Conservation (phyloP, 2,888 invertebrate species). For the Tinea semifulvella region DNA sequence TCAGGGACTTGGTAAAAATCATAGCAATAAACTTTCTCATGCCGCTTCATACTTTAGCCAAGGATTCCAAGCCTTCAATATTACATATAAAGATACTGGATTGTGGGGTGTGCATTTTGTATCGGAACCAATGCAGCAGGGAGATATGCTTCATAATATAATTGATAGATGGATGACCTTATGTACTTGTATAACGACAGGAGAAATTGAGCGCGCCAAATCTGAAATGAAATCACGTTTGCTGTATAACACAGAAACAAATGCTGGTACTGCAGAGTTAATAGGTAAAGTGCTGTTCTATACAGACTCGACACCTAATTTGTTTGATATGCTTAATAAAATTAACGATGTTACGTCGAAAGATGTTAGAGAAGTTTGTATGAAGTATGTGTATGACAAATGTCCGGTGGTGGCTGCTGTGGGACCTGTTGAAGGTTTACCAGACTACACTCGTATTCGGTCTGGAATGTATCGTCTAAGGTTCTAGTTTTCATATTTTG, state of each 20-base stretch:
- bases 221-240: slow-evolving; percentile 90
- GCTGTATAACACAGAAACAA: slow-evolving; percentile 86
- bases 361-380: slow-evolving; percentile 79
- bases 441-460: slow-evolving; percentile 84
- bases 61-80: slow-evolving; percentile 94
- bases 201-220: slow-evolving; percentile 90
- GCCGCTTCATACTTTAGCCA: slow-evolving; percentile 79
- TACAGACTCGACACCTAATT: slow-evolving; percentile 85
- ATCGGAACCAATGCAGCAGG: slow-evolving; percentile 71
- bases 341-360: slow-evolving; percentile 82
- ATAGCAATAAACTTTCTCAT: slow-evolving; percentile 82
- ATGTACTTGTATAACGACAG: slow-evolving; percentile 82
- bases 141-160: slow-evolving; percentile 75
- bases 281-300: slow-evolving; percentile 94
- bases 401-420: slow-evolving; percentile 93
- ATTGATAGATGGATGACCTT: slow-evolving; percentile 87
- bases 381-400: slow-evolving; percentile 88
- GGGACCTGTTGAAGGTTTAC: slow-evolving; percentile 85
- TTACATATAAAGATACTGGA: slow-evolving; percentile 97
- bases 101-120: slow-evolving; percentile 94
- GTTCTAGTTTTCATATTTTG: slow-evolving; percentile 24
- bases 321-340: slow-evolving; percentile 84
- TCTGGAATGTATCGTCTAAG: slow-evolving; percentile 84
- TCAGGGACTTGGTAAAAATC: slow-evolving; percentile 85
- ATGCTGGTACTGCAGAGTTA: slow-evolving; percentile 92